A percentile compares a stretch with the other conserved stretches of the same genome.
Evolutionary conservation across 2,113 vertebrate genomes (phyloP).

Genomic region (Athene noctua): DNA sequence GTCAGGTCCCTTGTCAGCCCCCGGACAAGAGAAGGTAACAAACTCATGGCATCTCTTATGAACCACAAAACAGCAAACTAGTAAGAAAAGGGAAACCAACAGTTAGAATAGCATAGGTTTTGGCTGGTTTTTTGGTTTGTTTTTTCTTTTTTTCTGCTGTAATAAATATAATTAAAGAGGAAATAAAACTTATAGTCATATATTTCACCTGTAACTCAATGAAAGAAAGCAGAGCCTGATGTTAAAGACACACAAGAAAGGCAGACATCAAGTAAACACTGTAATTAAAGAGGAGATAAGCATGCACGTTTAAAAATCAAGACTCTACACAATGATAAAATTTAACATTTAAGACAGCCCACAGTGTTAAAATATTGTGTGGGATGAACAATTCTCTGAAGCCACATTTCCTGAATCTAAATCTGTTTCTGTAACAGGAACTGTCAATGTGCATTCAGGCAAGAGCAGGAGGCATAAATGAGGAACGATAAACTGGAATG

Average conservation of each 20-base stretch:
- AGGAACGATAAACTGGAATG: neutral
- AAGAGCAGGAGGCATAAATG: neutral
- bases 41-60: slow-evolving; percentile 99
- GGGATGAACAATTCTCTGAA: neutral
- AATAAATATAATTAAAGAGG: neutral
- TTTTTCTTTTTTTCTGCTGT: too few relatives aligned
- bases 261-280: neutral
- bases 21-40: slow-evolving; percentile 95
- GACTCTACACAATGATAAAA: neutral
- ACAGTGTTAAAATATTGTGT: neutral
- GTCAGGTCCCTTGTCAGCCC: slow-evolving; percentile 95
- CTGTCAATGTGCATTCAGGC: neutral
- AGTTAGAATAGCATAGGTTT: slow-evolving; percentile 3
- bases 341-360: neutral
- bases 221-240: neutral
- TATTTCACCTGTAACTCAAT: neutral
- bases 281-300: neutral
- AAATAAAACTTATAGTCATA: neutral
- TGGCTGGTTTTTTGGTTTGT: too few relatives aligned
- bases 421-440: neutral
- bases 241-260: neutral
- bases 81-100: slow-evolving; percentile 12
- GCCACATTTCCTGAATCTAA: neutral
- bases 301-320: neutral
- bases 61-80: slow-evolving; percentile 99